phyloP scores from a whole-genome alignment of 2,113 vertebrate genomes.

The Cebidichthys violaceus region DNA sequence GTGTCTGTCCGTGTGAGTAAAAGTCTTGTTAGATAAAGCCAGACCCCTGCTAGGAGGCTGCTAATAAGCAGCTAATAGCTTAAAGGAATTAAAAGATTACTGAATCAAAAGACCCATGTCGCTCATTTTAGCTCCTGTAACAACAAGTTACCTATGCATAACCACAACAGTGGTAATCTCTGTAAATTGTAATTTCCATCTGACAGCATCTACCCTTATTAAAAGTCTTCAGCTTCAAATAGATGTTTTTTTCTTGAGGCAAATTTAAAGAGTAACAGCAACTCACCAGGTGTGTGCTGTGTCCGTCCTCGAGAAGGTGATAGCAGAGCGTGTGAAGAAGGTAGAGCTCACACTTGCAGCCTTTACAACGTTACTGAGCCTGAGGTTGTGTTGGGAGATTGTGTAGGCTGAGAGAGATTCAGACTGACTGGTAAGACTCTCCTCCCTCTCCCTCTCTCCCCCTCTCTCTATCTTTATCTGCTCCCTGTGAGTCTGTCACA shows the following conservation, averaged over 20 bases:
- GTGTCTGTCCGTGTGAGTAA: slow-evolving; percentile 15
- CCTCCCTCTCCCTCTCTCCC: not conserved
- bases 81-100: slow-evolving; percentile 64
- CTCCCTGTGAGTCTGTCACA: slow-evolving; percentile 39
- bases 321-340: slow-evolving; percentile 23
- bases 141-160: slow-evolving; percentile 17
- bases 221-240: not conserved
- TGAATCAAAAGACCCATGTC: slow-evolving; percentile 37
- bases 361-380: slow-evolving; percentile 61
- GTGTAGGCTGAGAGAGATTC: slow-evolving; percentile 63
- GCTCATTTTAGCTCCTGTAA: slow-evolving; percentile 25
- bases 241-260: not conserved
- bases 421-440: slow-evolving; percentile 40
- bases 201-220: not conserved
- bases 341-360: slow-evolving; percentile 41
- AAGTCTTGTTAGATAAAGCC: slow-evolving; percentile 45
- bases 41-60: slow-evolving; percentile 27
- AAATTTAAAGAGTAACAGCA: not conserved
- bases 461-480: slow-evolving; percentile 16
- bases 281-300: slow-evolving; percentile 60
- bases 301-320: slow-evolving; percentile 36
- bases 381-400: slow-evolving; percentile 35
- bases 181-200: not conserved
- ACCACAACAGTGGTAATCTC: not conserved
- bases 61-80: slow-evolving; percentile 42